A percentile compares a stretch with the other conserved stretches of the same genome.
Conservation (phyloP, 1,140 invertebrate species). For the Atta cephalotes region DNA sequence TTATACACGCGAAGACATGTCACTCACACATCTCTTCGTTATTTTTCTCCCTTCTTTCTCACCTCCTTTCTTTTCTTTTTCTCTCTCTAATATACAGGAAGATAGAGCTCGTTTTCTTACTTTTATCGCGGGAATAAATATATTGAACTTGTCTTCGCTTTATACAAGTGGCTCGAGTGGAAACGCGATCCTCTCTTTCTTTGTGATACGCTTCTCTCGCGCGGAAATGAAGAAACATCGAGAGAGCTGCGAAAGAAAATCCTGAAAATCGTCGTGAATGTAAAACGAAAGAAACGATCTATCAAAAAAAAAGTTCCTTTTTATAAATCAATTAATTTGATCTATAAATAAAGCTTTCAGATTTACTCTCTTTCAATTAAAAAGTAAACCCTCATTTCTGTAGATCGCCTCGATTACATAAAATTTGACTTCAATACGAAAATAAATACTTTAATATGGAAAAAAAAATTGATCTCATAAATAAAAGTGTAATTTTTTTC, state of each 20-base stretch:
- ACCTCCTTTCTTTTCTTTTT: not conserved
- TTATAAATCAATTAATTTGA: constrained; percentile 17
- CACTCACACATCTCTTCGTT: constrained; percentile 31
- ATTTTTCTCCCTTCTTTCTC: not conserved
- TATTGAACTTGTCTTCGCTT: constrained; percentile 57
- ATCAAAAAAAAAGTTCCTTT: not conserved
- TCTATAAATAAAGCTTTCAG: not conserved
- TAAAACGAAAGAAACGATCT: constrained; percentile 4
- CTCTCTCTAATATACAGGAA: constrained; percentile 81
- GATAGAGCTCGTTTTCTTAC: constrained; percentile 76
- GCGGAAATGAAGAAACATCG: not conserved
- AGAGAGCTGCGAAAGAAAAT: not conserved
- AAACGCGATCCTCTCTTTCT: constrained; percentile 21
- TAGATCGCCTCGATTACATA: not conserved
- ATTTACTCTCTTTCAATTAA: not conserved
- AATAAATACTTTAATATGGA: not conserved
- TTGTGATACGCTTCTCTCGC: constrained; percentile 24
- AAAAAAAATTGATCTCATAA: not conserved
- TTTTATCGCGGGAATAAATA: constrained; percentile 71
- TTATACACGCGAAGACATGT: constrained; percentile 80
- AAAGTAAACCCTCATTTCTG: constrained; percentile 7
- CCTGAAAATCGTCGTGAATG: not conserved
- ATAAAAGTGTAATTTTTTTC: constrained; percentile 3
- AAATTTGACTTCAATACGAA: not conserved
- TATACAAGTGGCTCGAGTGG: constrained; percentile 39